These are phyloP conservation scores for Mesitornis unicolor DNA, from an alignment of 2,113 vertebrate genomes.

Conservation along the genomic window DNA sequence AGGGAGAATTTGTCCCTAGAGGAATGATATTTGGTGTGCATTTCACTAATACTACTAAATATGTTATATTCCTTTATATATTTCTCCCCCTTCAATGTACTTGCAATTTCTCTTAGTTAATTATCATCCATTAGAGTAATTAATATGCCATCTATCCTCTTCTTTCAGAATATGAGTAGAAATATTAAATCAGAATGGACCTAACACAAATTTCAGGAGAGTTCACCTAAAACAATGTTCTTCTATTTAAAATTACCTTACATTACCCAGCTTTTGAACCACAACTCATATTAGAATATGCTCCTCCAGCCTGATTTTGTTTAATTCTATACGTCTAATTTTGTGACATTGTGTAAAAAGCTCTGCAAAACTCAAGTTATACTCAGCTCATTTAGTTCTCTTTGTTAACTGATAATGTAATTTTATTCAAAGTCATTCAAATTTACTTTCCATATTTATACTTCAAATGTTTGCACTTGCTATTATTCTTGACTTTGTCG, in stretches of 20 bases:
- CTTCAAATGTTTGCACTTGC: background rate
- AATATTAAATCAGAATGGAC: background rate
- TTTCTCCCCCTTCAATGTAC: background rate
- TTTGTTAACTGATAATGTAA: background rate
- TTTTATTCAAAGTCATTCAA: background rate
- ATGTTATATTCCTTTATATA: background rate
- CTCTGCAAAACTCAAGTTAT: background rate
- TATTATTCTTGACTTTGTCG: background rate
- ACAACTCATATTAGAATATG: background rate
- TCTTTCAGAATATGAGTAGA: background rate
- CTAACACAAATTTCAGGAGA: background rate
- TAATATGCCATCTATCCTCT: background rate
- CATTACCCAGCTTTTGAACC: background rate
- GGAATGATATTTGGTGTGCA: background rate
- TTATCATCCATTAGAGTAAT: background rate
- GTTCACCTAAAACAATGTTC: background rate
- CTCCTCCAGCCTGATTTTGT: background rate
- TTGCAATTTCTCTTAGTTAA: background rate
- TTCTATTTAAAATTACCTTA: background rate
- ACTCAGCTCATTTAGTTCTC: background rate
- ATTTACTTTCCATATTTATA: background rate
- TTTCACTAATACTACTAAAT: background rate
- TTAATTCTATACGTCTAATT: background rate
- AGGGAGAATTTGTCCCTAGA: background rate
- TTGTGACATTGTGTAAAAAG: background rate